Evolutionary conservation across 2,113 vertebrate species (phyloP).

Genomic region (Cervus canadensis): DNA sequence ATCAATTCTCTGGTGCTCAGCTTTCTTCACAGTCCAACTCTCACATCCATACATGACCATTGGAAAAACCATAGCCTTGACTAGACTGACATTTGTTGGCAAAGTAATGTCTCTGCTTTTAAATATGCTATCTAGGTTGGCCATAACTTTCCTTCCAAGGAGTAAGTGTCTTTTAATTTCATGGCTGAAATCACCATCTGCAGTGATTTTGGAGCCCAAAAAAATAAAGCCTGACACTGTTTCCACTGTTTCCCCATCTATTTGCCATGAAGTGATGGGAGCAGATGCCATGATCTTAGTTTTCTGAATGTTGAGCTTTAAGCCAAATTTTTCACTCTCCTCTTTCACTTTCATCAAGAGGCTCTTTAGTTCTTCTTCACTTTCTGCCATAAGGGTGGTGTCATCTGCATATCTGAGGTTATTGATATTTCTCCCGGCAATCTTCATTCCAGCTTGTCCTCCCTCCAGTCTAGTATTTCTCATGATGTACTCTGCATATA

Average conservation of each 20-base stretch:
- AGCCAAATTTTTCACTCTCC: not conserved
- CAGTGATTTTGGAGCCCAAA: not conserved
- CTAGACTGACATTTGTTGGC: not conserved
- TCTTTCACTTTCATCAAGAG: not conserved
- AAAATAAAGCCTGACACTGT: not conserved
- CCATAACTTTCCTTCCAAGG: not conserved
- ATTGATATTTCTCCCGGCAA: not conserved
- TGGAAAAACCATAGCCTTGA: not conserved
- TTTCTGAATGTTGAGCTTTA: not conserved
- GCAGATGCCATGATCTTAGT: accelerated
- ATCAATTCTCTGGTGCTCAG: not conserved
- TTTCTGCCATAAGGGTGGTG: not conserved
- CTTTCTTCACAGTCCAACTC: not conserved
- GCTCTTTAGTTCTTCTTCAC: not conserved
- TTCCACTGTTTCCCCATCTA: not conserved
- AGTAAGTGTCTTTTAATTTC: not conserved
- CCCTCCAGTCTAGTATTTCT: not conserved
- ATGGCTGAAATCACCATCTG: not conserved
- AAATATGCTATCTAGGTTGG: not conserved
- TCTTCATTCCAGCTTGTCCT: not conserved
- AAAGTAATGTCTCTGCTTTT: not conserved
- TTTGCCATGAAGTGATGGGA: not conserved
- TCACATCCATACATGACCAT: not conserved
- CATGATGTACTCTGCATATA: not conserved
- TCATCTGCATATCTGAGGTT: not conserved